Percentiles rank a stretch among this genome's conserved stretches.
Evolutionary conservation across 2,797 vertebrate genomes (phyloP).

Genomic region (Urophycis tenuis): DNA sequence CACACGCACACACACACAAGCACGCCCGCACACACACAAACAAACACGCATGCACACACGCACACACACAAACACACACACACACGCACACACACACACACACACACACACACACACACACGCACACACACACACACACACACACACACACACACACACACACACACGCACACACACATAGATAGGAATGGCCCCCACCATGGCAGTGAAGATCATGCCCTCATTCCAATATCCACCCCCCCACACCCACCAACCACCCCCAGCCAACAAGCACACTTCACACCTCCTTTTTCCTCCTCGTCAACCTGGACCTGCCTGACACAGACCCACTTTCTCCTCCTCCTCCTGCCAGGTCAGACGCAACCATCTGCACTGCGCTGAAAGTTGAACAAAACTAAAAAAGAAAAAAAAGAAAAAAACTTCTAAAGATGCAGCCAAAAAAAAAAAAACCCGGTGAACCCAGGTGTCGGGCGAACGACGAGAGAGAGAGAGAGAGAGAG

Average conservation of each 20-base stretch:
- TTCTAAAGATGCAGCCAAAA: neutral
- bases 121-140: neutral
- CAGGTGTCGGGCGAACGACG: neutral
- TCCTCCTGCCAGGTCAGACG: slow-evolving; percentile 30
- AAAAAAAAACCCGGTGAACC: neutral
- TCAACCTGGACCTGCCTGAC: slow-evolving; percentile 30
- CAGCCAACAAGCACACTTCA: neutral
- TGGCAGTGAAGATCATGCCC: neutral
- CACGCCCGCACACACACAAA: neutral
- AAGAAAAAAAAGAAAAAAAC: neutral
- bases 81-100: no score
- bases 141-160: neutral
- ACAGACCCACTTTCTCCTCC: slow-evolving; percentile 52
- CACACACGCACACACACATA: neutral
- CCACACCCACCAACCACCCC: neutral
- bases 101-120: no score
- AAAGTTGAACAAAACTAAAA: neutral
- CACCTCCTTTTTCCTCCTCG: slow-evolving; percentile 22
- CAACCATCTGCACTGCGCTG: slow-evolving; percentile 8
- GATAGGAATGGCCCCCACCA: neutral
- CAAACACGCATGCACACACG: neutral
- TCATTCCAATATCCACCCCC: neutral
- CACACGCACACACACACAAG: no score
- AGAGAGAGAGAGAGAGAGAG: neutral
- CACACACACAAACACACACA: neutral